Evolutionary conservation across 2,113 vertebrate genomes (phyloP).

Genomic region (Uria lomvia): DNA sequence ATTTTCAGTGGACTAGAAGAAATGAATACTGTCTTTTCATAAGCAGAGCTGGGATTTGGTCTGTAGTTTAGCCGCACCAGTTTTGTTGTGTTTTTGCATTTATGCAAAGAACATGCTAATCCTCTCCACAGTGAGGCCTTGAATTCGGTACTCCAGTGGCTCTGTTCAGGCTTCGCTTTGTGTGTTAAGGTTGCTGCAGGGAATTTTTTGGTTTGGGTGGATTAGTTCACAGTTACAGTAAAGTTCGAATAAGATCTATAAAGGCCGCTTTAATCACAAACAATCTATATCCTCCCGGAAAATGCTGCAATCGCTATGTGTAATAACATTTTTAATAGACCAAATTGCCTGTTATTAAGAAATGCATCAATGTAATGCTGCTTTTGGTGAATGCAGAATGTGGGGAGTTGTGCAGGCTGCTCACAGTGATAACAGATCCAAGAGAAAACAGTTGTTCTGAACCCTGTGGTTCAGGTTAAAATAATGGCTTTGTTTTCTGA

Average conservation of each 20-base stretch:
- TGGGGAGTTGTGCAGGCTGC: background rate
- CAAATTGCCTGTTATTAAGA: background rate
- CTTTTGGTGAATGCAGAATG: background rate
- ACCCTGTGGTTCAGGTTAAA: background rate
- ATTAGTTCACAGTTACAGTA: background rate
- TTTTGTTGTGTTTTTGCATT: background rate
- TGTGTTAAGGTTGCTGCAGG: background rate
- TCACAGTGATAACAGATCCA: background rate
- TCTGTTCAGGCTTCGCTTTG: background rate
- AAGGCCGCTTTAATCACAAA: background rate
- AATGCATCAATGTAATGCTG: background rate
- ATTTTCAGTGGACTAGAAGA: background rate
- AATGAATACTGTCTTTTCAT: background rate
- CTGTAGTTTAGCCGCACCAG: background rate
- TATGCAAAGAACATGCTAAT: background rate
- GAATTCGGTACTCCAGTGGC: background rate
- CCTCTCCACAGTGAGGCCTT: background rate
- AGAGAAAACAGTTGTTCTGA: background rate
- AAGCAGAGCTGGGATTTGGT: background rate
- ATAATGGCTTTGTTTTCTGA: background rate
- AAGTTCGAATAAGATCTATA: background rate
- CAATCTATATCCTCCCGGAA: background rate
- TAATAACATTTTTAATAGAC: background rate
- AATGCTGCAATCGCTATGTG: background rate
- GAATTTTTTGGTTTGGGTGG: background rate